Base-by-base conservation (phyloP, 2,113 vertebrate genomes). In the Mugil cephalus region DNA sequence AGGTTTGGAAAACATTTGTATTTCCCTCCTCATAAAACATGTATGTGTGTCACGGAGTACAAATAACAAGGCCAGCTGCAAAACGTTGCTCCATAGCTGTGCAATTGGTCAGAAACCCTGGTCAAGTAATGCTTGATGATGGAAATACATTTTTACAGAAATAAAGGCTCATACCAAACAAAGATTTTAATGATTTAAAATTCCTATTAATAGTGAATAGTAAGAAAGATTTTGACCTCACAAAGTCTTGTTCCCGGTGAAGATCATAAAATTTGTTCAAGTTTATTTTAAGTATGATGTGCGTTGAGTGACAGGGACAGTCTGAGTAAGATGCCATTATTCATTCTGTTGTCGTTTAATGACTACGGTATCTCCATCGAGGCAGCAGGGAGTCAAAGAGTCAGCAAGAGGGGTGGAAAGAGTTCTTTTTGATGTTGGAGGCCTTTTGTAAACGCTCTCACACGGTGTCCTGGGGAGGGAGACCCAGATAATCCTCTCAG, bases 11-110 rank as follows among this genome's bases (percentile, higher is more conserved):
- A 34, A 45, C 34, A 42, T 5, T 61, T 46, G 30, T 2, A 61
- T 61, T 61, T 61, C 21, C 58, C 15, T 34, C 40, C 58, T 46
- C n/a, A 14, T 61, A 61, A 61, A 61, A 61, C 58, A 45, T 5
- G 24, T 61, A 45, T 45, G 58, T 34, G 45, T 61, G 21, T 24
- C 21, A 61, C n/a, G 11, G 17, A 61, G 24, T 42, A 21, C 58
- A 61, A 61, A 61, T 15, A 61, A 61, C 42, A 61, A 43, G 30
- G 58, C 8, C 21, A 46, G 42, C 40, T 45, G 40, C 19, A 0
- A 24, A 45, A 30, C 24, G 24, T 2, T 30, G 24, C 24, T 30
- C 24, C 24, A 30, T 30, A 30, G 24, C 24, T 30, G 24, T 30
- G 5, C 24, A 30, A 30, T 30, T 30, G 24, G 3, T 30, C 24